Base-by-base conservation (phyloP, 2,888 invertebrate genomes). In the Coenonympha arcania region DNA sequence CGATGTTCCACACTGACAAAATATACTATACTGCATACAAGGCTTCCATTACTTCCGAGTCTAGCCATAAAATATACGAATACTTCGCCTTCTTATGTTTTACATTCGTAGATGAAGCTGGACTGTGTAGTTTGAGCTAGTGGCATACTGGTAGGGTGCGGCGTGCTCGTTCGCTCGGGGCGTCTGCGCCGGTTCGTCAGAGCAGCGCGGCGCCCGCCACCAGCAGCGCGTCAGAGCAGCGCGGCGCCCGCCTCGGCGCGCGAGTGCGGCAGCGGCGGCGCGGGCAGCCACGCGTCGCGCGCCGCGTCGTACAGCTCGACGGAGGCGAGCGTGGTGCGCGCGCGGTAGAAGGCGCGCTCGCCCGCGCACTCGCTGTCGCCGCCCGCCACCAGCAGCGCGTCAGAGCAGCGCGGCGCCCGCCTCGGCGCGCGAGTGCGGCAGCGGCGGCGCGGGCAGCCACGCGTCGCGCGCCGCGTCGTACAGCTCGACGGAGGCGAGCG, bases 281-380 rank as follows among this genome's bases (percentile, higher is more conserved):
- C n/a, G n/a, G n/a, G n/a, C n/a, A n/a, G n/a, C n/a, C n/a, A n/a
- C n/a, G n/a, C n/a, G 76, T 92, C 91, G 22, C 88, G 89, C 48
- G 90, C 81, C 6, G 95, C 95, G 81, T 95, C 93, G 81, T 93
- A 96, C 61, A 93, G 89, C 79, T 96, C 95, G 9, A 95, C 94
- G 44, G 91, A 90, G 59, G 93, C 90, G 57, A 96, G 91, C 33
- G 95, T 93, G 61, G 93, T 91, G 73, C 94, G 93, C 43, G 93
- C 94, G 62, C 94, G 90, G 85, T 94, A 95, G 80, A 95, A 95
- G 72, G 79, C 73, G 49, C 93, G 76, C 66, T 76, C 76, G 56
- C 91, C 91, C 68, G 91, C 92, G 68, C 92, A 91, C 54, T 92
- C 93, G 83, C 93, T 92, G 83, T 94, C 93, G 30, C 95, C 95